A percentile compares a stretch with the other conserved stretches of the same genome.
These are phyloP conservation scores for Spermophilus dauricus DNA, from an alignment of 2,113 vertebrate species.

Conservation along the genomic window DNA sequence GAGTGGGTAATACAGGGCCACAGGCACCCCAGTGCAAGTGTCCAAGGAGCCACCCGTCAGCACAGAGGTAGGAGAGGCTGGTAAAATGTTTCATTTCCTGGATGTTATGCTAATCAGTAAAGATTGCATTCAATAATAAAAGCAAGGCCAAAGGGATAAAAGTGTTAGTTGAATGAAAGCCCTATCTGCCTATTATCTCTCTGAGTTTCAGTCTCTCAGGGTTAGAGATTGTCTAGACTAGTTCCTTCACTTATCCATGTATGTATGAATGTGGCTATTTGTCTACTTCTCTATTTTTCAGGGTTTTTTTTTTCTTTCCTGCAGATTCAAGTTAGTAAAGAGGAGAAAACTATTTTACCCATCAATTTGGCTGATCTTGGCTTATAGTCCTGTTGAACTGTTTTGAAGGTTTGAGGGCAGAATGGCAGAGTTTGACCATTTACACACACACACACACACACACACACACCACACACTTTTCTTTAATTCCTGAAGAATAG, in stretches of 20 bases:
- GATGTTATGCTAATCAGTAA: not conserved
- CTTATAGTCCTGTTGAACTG: not conserved
- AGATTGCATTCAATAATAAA: not conserved
- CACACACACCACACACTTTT: not conserved
- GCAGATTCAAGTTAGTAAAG: not conserved
- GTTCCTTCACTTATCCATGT: slow-evolving; percentile 6
- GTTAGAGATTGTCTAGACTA: not conserved
- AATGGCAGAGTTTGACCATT: not conserved
- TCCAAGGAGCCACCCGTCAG: not conserved
- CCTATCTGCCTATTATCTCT: not conserved
- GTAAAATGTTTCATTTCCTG: not conserved
- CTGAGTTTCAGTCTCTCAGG: not conserved
- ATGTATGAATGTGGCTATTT: not conserved
- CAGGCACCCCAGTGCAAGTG: not conserved
- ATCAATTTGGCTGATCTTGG: not conserved
- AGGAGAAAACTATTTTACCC: slow-evolving; percentile 36
- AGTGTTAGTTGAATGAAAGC: not conserved
- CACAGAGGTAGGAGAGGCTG: not conserved
- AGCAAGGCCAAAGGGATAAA: not conserved
- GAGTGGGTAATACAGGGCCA: not conserved
- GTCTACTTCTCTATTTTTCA: not conserved
- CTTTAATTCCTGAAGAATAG: not conserved
- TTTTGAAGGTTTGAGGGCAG: slow-evolving; percentile 26
- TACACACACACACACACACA: no score
- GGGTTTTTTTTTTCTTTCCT: not conserved